Base-by-base conservation (phyloP, 2,888 invertebrate genomes). In the Sinohyriopsis cumingii region DNA sequence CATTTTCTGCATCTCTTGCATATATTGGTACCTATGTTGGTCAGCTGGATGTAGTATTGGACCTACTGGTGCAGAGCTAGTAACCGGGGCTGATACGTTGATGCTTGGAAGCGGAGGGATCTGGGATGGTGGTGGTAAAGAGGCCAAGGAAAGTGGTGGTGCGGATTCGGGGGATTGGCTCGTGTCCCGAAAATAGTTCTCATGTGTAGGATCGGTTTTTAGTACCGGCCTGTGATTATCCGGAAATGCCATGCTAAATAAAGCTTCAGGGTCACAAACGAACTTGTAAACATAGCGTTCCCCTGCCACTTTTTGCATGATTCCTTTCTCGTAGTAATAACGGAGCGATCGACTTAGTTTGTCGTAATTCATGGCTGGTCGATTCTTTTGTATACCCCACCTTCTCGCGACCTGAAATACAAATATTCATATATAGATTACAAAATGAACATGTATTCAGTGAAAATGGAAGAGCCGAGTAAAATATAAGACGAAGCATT, bases 261-360 rank as follows among this genome's bases (percentile, higher is more conserved):
- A 82, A 5, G 89, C 88, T 59, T 90, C 90, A 5, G 97, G 97
- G 90, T 97, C 97, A 90, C 97, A 98, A 1, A 98, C 97, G 89
- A 98, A 98, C 89, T 97, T 96, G 92, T 98, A 98, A 19, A 98
- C 97, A 91, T 98, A 98, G 84, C 97, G 93, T 89, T 98, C 97
- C 0, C 98, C 96, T 1, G 90, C 88, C 0, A 98, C 98, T 91
- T 98, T 98, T 91, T 97, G 97, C 97, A 98, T 97, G 86, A 98
- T 98, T n/a, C 97, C 97, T 89, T 98, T 98, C 90, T 98, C 97
- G 89, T 98, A 98, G 89, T 98, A 98, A 86, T 98, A 98, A n/a
- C 98, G 93, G 59, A 98, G 92, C 0, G 97, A 97, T 12, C 98
- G 92, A 57, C 97, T 97, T 63, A 98, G 91, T 90, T 98, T 98